Conservation (phyloP, 2,797 vertebrate genomes). For the Amphiprion clarkii region DNA sequence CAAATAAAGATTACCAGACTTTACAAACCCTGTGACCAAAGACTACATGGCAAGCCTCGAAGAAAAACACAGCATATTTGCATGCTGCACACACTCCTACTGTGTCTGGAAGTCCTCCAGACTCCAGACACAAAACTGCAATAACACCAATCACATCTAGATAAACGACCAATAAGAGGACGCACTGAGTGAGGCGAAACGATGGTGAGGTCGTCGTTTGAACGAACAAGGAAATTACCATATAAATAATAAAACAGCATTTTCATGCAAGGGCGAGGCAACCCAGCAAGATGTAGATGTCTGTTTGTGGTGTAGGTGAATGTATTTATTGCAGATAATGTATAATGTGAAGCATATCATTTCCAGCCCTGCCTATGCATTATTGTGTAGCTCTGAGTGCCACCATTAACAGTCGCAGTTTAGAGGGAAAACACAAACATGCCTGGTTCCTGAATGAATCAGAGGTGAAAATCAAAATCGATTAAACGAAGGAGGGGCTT, state of each 20-base stretch:
- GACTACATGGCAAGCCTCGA: not conserved
- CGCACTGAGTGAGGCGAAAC: not conserved
- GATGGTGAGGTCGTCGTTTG: not conserved
- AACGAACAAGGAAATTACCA: slow-evolving; percentile 28
- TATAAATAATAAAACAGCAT: slow-evolving; percentile 17
- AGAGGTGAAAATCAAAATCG: slow-evolving; percentile 2
- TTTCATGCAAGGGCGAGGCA: slow-evolving; percentile 11
- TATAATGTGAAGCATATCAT: slow-evolving; percentile 14
- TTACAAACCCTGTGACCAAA: not conserved
- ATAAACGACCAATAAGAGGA: not conserved
- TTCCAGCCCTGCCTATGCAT: slow-evolving; percentile 5
- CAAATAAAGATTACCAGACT: not conserved
- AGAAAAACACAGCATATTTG: not conserved
- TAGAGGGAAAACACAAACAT: slow-evolving; percentile 1
- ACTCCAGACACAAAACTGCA: not conserved
- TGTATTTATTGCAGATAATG: slow-evolving; percentile 16
- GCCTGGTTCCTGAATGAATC: not conserved
- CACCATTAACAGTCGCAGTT: slow-evolving; percentile 4
- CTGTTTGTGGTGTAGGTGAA: not conserved
- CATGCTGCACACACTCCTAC: not conserved
- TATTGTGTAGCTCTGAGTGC: not conserved
- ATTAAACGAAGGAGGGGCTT: not conserved
- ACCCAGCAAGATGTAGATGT: slow-evolving; percentile 11
- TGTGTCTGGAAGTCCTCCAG: slow-evolving; percentile 8
- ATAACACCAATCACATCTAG: not conserved